phyloP scores from a whole-genome alignment of 1,140 invertebrate species.

The Cyrtorhinus lividipennis region DNA sequence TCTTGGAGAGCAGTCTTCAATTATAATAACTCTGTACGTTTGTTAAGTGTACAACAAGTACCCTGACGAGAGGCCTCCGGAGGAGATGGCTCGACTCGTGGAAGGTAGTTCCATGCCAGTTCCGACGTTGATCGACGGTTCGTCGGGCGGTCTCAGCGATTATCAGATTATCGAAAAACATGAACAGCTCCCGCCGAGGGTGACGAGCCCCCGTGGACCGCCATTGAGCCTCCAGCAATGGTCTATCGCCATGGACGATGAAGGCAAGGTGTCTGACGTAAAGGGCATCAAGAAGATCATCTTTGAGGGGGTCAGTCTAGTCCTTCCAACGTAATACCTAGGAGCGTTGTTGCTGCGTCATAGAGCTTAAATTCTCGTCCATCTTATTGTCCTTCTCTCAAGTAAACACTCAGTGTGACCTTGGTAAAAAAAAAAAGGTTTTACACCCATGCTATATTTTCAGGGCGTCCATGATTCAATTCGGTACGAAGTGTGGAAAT shows the following conservation, averaged over 20 bases:
- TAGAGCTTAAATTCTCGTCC: too few relatives aligned
- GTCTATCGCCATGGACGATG: constrained; percentile 54
- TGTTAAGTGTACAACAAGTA: neutral
- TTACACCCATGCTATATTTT: too few relatives aligned
- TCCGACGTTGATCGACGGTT: neutral
- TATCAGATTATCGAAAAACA: neutral
- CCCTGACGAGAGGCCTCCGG: neutral
- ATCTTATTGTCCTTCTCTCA: too few relatives aligned
- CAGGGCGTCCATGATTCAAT: constrained; percentile 55
- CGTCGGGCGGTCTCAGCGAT: neutral
- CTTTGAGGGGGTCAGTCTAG: constrained; percentile 63
- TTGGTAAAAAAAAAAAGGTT: too few relatives aligned
- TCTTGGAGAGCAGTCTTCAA: neutral
- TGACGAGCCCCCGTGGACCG: constrained; percentile 35
- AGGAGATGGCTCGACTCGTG: neutral
- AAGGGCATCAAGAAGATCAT: constrained; percentile 61
- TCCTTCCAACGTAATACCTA: too few relatives aligned
- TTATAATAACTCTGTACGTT: neutral
- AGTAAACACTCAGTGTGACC: too few relatives aligned
- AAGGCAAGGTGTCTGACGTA: constrained; percentile 57
- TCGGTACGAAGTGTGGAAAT: constrained; percentile 86
- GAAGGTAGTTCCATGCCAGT: neutral
- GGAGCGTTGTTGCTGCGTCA: too few relatives aligned
- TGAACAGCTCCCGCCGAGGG: constrained; percentile 36
- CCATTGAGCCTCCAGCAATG: constrained; percentile 67